Evolutionary conservation across 2,797 vertebrate genomes (phyloP), one percentile per base, ranked within the genome.

Genomic region (Carduelis carduelis): DNA sequence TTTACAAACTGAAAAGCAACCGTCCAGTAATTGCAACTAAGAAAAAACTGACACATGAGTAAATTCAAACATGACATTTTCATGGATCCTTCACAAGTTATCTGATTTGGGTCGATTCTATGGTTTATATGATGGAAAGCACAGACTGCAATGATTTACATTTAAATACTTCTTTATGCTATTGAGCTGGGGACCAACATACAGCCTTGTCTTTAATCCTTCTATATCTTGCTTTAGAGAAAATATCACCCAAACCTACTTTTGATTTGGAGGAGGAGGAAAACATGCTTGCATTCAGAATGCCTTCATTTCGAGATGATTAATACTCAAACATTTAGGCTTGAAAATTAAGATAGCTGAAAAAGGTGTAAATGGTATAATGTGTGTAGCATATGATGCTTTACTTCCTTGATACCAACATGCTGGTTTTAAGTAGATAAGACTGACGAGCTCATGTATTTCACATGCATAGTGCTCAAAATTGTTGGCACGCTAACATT

Each of bases 111-210:
- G 11, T 80, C 0, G 1, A 18, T 89, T 80, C 23, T 60, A 0
- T 72, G 65, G 34, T 87, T 92, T 95, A n/a, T 95, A 60, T 86
- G 87, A 70, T 84, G 44, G 79, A 77, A 90, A 90, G 18, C 90
- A 79, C 27, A 81, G 44, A 47, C 41, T 96, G 81, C 90, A 96
- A 81, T 94, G 43, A 92, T 97, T 95, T 95, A 93, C 77, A 97
- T 96, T 82, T 90, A 96, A 94, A 74, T 96, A 47, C 32, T 92
- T 94, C 49, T 56, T 76, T 75, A 24, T 83, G 43, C 71, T 76
- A 5, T 81, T 94, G 89, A 90, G 75, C 47, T 44, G 20, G 49
- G 14, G 30, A 78, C 43, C 43, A 53, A 68, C 12, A 55, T 35
- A 90, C 39, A 77, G 32, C 43, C 46, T 49, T 39, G 13, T 44